Conservation (phyloP, 2,113 vertebrate genomes). For the Cacatua alba region DNA sequence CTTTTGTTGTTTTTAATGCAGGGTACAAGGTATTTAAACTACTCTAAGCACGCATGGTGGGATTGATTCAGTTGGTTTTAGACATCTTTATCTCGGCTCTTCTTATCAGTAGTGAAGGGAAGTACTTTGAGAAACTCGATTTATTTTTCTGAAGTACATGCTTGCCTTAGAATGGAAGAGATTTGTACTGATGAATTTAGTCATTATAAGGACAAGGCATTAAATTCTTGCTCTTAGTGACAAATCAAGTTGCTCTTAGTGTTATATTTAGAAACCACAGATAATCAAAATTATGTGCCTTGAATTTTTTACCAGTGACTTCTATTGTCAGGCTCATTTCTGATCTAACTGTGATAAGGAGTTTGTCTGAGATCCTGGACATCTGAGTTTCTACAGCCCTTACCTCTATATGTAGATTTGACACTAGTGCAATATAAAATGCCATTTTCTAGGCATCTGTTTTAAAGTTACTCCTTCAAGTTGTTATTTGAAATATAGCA, state of each 20-base stretch:
- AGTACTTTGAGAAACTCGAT: not conserved
- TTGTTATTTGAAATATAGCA: not conserved
- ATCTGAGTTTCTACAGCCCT: not conserved
- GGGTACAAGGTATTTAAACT: not conserved
- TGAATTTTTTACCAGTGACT: not conserved
- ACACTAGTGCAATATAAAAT: not conserved
- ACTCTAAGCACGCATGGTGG: not conserved
- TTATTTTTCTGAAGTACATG: not conserved
- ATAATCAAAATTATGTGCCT: not conserved
- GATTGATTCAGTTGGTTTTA: not conserved
- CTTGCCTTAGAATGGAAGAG: not conserved
- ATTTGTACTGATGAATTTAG: not conserved
- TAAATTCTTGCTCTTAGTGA: not conserved
- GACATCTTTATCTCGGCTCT: not conserved
- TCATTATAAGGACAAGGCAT: not conserved
- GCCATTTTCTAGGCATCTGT: not conserved
- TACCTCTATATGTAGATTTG: not conserved
- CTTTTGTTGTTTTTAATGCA: not conserved
- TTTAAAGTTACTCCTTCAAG: not conserved
- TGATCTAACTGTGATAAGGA: not conserved
- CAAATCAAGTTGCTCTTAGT: not conserved
- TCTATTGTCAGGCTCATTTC: not conserved
- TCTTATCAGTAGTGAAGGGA: not conserved
- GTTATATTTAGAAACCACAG: not conserved
- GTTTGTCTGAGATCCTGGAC: not conserved